phyloP scores from a whole-genome alignment of 2,888 invertebrate genomes.

The Onchidella celtica region DNA sequence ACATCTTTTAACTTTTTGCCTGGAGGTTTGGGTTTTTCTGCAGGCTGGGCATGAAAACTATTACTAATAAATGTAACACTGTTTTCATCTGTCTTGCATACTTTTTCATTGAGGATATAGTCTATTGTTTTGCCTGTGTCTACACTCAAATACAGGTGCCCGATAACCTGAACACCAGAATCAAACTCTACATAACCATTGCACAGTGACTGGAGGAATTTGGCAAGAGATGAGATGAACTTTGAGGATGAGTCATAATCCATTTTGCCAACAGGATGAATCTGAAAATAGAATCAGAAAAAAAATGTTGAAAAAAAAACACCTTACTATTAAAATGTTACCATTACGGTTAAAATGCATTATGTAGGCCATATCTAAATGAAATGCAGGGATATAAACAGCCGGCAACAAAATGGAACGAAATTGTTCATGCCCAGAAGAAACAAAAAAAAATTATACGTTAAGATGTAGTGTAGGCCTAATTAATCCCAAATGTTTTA shows the following conservation, averaged over 20 bases:
- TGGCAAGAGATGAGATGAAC: slow-evolving; percentile 55
- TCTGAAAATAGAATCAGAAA: no score
- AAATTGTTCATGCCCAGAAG: no score
- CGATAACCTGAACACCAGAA: slow-evolving; percentile 54
- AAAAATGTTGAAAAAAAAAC: background rate
- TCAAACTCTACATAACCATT: slow-evolving; percentile 58
- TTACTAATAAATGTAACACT: slow-evolving; percentile 57
- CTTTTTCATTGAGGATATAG: slow-evolving; percentile 56
- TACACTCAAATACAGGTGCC: slow-evolving; percentile 57
- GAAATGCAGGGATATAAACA: no score
- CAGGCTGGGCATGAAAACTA: slow-evolving; percentile 56
- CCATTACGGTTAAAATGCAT: no score
- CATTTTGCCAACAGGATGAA: slow-evolving; percentile 41
- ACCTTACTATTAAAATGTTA: no score
- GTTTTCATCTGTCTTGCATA: slow-evolving; percentile 55
- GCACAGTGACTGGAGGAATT: slow-evolving; percentile 56
- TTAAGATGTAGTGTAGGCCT: no score
- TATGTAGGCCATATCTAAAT: no score
- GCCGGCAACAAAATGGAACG: no score
- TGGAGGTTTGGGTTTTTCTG: slow-evolving; percentile 46
- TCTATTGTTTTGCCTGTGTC: slow-evolving; percentile 56
- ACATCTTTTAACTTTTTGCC: slow-evolving; percentile 19
- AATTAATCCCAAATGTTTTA: no score
- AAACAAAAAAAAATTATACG: no score
- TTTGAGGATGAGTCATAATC: slow-evolving; percentile 56